Evolutionary conservation across 2,797 vertebrate species (phyloP), one percentile per base, ranked within the genome.

Genomic region (Lacerta bilineata): DNA sequence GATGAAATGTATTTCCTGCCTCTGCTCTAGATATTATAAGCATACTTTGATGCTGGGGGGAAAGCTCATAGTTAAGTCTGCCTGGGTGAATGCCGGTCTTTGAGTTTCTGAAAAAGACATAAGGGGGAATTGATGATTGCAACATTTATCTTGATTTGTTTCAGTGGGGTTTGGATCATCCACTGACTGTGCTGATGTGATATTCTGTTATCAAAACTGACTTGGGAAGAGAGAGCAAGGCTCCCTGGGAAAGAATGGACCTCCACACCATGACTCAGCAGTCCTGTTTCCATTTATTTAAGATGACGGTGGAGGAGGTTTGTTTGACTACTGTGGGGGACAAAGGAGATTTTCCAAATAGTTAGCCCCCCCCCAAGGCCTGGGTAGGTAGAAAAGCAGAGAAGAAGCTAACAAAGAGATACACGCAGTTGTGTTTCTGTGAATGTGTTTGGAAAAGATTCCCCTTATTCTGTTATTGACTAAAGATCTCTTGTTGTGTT

Each of bases 261-360:
- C 80, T 29, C 80, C 6, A 27, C 7, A 17, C 46, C 3, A 46
- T 84, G 76, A 59, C 68, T 80, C 77, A 80, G 50, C 46, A 74
- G 76, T 80, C 76, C 46, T 46, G 76, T 11, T 50, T 20, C 10
- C 69, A 39, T 39, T 89, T 85, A 80, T 74, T 89, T 80, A 80
- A 85, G 68, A 68, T 89, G 76, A 80, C 39, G 66, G 43, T 36
- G 69, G 76, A 68, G 29, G 66, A 46, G 68, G 77, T n/a, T 66
- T 11, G 77, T n/a, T 66, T 11, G n/a, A 46, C 64, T 8, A 61
- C 43, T 66, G 33, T 20, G 83, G 71, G 72, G 74, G 55, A 55
- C 69, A 75, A 72, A 46, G 6, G 29, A 80, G 13, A 20, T 71
- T 80, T 46, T 74, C 83, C 36, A 50, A 55, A 61, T 17, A 80